Evolutionary conservation across 1,140 invertebrate species (phyloP), one percentile per base, ranked within the genome.

Genomic region (Reticulitermes speratus): DNA sequence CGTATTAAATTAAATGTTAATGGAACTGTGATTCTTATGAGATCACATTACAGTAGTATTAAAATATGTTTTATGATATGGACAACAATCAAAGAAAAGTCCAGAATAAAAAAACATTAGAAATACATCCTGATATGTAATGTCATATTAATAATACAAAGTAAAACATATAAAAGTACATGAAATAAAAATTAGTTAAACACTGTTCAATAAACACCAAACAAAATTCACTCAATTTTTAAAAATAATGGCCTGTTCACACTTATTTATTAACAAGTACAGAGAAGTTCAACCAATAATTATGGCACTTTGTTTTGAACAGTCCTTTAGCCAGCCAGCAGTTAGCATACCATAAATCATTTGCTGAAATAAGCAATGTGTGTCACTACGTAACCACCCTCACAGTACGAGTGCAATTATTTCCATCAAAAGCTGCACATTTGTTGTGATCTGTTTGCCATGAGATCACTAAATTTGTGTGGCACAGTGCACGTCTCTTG

Each of bases 11-110:
- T 75, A 75, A 75, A 75, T 75, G n/a, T 14, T 48, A 30, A 75
- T n/a, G n/a, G 65, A 75, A 75, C n/a, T 30, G 65, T 75, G 65
- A 75, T 75, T 75, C 65, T 75, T 75, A 75, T 75, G n/a, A 75
- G 65, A 75, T 75, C 65, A 30, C 25, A 75, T 30, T 75, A 75
- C n/a, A 75, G 14, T 75, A 75, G 25, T 84, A 84, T 84, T 84
- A 84, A 84, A 84, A 84, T 84, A 84, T 59, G 83, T 84, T 59
- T 52, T 25, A 84, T 84, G 83, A 84, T 84, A 84, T 84, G 83
- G 83, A 84, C 23, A 84, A 52, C 83, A 59, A 84, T 84, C 45
- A 84, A 84, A 52, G 52, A 84, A 84, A 52, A n/a, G 12, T 84
- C n/a, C n/a, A 84, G 52, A 38, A 52, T 52, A 84, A 84, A 84